Percentiles rank a stretch among this genome's conserved stretches.
phyloP scores from a whole-genome alignment of 2,888 invertebrate species.

The Laothoe populi region DNA sequence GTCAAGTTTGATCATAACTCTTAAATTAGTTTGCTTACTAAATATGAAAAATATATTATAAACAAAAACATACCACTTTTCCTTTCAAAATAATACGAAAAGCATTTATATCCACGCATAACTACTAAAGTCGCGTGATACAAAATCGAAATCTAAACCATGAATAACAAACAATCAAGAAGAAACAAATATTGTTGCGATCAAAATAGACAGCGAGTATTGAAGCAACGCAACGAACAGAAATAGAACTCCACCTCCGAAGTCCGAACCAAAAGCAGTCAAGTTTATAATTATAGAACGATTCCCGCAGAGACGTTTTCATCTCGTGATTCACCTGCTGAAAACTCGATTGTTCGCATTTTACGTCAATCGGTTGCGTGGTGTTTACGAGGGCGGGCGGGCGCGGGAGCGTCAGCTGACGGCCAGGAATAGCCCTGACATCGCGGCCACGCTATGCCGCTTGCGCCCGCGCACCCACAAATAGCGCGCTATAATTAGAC shows the following conservation, averaged over 20 bases:
- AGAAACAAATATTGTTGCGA: slow-evolving; percentile 65
- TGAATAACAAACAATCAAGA: slow-evolving; percentile 59
- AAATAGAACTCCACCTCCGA: slow-evolving; percentile 82
- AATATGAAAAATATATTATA: background rate
- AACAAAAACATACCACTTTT: too few relatives aligned
- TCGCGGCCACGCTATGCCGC: slow-evolving; percentile 82
- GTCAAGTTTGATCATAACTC: background rate
- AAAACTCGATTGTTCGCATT: slow-evolving; percentile 83
- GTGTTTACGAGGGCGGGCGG: slow-evolving; percentile 74
- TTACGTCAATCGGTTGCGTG: slow-evolving; percentile 83
- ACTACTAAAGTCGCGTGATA: slow-evolving; percentile 18
- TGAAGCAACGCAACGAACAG: slow-evolving; percentile 73
- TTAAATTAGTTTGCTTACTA: background rate
- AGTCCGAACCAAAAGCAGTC: slow-evolving; percentile 82
- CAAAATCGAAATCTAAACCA: slow-evolving; percentile 42
- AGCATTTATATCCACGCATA: background rate
- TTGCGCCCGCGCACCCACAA: slow-evolving; percentile 83
- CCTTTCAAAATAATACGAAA: background rate
- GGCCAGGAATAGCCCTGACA: slow-evolving; percentile 84
- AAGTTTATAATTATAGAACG: slow-evolving; percentile 77
- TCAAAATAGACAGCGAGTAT: slow-evolving; percentile 75
- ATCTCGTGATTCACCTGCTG: slow-evolving; percentile 83
- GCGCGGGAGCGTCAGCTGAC: slow-evolving; percentile 81
- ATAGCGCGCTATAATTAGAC: slow-evolving; percentile 83
- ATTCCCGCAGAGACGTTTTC: slow-evolving; percentile 78